These are phyloP conservation scores for Bradysia coprophila DNA, from an alignment of 1,140 invertebrate genomes.

Conservation along the genomic window DNA sequence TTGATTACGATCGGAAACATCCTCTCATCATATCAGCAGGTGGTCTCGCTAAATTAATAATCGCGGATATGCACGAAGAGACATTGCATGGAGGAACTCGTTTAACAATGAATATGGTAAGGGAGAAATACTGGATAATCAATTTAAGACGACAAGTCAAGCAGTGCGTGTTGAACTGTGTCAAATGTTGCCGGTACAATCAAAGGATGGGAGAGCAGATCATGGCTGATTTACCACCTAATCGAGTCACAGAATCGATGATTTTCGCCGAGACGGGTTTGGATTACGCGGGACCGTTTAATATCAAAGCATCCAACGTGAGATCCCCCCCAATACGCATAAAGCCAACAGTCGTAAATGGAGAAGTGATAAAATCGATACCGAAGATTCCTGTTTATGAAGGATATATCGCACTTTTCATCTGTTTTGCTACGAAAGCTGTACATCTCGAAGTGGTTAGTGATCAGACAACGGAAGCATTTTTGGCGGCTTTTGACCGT, in stretches of 20 bases:
- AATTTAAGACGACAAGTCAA: conserved; percentile 7
- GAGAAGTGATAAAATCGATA: no score
- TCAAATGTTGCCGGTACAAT: conserved; percentile 8
- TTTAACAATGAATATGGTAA: conserved; percentile 11
- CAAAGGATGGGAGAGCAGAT: conserved; percentile 4
- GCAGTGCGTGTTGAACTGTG: conserved; percentile 10
- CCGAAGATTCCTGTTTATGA: no score
- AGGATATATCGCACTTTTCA: no score
- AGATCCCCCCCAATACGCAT: no score
- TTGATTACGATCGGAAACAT: conserved; percentile 18
- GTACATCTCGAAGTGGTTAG: conserved; percentile 17
- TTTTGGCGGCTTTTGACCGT: conserved; percentile 13
- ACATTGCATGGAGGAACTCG: conserved; percentile 15
- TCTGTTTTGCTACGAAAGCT: conserved; percentile 12
- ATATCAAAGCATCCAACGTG: conserved; percentile 3
- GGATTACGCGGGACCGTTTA: conserved; percentile 15
- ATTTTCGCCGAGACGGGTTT: conserved; percentile 13
- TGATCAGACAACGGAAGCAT: conserved; percentile 13
- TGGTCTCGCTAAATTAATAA: conserved; percentile 7
- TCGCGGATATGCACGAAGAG: conserved; percentile 10
- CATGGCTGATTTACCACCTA: conserved; percentile 12
- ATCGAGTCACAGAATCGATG: conserved; percentile 7
- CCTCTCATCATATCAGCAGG: conserved; percentile 17
- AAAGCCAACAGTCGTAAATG: no score
- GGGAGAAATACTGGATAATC: conserved; percentile 15